Conservation (phyloP, 1,140 invertebrate species). For the Triops longicaudatus region DNA sequence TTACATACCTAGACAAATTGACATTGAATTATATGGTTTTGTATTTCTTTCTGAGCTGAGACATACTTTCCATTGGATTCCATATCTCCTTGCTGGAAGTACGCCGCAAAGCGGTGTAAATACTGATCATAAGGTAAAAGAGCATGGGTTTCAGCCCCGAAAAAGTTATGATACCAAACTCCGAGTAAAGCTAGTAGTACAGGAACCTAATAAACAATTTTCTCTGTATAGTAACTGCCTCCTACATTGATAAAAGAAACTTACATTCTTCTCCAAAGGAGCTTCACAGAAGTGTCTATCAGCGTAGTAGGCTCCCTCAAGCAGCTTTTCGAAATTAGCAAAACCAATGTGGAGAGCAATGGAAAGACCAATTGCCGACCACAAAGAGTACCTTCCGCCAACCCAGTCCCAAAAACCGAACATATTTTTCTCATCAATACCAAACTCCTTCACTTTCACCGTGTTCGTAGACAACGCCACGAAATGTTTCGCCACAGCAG, state of each 20-base stretch:
- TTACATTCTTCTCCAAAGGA: conserved; percentile 89
- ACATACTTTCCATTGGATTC: conserved; percentile 98
- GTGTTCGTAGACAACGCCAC: conserved; percentile 94
- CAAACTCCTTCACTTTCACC: conserved; percentile 88
- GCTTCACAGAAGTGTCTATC: conserved; percentile 87
- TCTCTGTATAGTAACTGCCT: not conserved
- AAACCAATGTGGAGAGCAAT: conserved; percentile 90
- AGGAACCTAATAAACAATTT: conserved; percentile 60
- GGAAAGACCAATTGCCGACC: conserved; percentile 95
- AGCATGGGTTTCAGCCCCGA: conserved; percentile 88
- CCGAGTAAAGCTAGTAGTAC: conserved; percentile 89
- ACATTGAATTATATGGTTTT: not conserved
- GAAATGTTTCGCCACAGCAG: conserved; percentile 91
- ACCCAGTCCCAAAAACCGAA: conserved; percentile 99
- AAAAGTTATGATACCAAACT: conserved; percentile 95
- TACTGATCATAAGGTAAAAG: conserved; percentile 98
- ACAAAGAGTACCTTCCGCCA: conserved; percentile 92
- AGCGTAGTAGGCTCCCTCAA: conserved; percentile 85
- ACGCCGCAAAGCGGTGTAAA: conserved; percentile 95
- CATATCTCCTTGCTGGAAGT: conserved; percentile 99
- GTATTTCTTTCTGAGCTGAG: conserved; percentile 28
- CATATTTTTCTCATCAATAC: conserved; percentile 95
- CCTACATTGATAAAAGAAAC: conserved; percentile 31
- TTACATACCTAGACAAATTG: conserved; percentile 45
- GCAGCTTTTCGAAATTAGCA: conserved; percentile 88